Evolutionary conservation across 2,888 invertebrate species (phyloP), one percentile per base, ranked within the genome.

Genomic region (Brachyopa scutellaris): DNA sequence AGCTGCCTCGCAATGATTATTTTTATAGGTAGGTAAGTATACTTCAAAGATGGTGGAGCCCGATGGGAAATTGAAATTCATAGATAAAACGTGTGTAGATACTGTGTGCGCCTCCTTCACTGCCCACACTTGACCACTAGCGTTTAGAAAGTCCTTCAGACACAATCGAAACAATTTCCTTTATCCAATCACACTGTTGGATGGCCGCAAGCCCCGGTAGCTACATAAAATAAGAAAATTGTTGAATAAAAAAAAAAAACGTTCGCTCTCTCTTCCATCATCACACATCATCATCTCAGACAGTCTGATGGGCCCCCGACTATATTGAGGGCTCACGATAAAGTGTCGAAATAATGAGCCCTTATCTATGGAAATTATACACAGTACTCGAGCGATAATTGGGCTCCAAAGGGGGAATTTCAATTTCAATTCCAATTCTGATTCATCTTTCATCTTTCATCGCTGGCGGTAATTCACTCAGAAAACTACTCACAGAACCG

Each of bases 321-420:
- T 42, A 42, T 23, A 33, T n/a, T n/a, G 29, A 59, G 51, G 31
- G 29, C 45, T 76, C 78, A 73, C 72, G 51, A 61, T 74, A 80
- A 80, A 74, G 79, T 80, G 82, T 82, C 59, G 82, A 72, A 77
- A 82, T 82, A 82, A 82, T 82, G 77, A 82, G 82, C 72, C 82
- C 82, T 82, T 82, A 82, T 82, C 82, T 82, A 82, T 82, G 70
- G 59, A 82, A 77, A 82, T 82, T 82, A 82, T 59, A 77, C 59
- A 51, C 49, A 77, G 72, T 61, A 82, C 62, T 70, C 64, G 31
- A 45, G 70, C 77, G 70, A 72, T 82, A 82, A 82, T 82, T 82
- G 77, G 66, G 42, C 64, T 74, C 69, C 74, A 42, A 62, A 33
- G 38, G 55, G 55, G 62, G 49, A 31, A 49, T 45, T 64, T 78